Percentiles rank a stretch among this genome's conserved stretches.
Conservation (phyloP, 2,888 invertebrate genomes). For the Microchrysa polita region DNA sequence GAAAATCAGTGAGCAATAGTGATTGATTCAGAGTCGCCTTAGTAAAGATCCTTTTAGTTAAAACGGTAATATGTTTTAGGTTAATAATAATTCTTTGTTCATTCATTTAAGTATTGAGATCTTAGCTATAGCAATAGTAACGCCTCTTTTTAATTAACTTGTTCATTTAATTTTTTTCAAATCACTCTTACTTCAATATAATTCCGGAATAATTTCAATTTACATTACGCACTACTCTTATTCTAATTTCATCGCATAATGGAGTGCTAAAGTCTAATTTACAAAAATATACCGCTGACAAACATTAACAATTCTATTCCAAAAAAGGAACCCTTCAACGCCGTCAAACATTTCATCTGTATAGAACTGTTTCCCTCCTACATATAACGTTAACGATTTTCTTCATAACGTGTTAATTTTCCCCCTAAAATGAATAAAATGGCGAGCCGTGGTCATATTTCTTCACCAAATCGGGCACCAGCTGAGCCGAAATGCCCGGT, state of each 20-base stretch:
- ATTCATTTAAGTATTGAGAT: too few species aligned
- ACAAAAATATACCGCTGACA: not conserved
- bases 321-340: not conserved
- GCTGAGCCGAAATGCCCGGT: not conserved
- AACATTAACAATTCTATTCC: not conserved
- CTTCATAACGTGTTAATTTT: conserved; percentile 42
- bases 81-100: too few species aligned
- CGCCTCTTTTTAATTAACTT: too few species aligned
- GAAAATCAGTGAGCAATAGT: too few species aligned
- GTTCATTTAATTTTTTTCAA: too few species aligned
- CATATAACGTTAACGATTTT: conserved; percentile 29
- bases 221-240: not conserved
- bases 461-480: conserved; percentile 18
- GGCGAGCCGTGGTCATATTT: conserved; percentile 10
- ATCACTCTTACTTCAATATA: too few species aligned
- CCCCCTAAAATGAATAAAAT: conserved; percentile 29
- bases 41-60: too few species aligned
- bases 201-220: too few species aligned
- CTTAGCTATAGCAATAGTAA: too few species aligned
- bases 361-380: not conserved
- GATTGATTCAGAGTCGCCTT: too few species aligned
- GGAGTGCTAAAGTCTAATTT: conserved; percentile 20
- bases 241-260: conserved; percentile 18
- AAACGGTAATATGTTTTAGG: too few species aligned
- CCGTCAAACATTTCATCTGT: not conserved